Base-by-base conservation (phyloP, 2,797 vertebrate species). In the Tolypeutes matacus region DNA sequence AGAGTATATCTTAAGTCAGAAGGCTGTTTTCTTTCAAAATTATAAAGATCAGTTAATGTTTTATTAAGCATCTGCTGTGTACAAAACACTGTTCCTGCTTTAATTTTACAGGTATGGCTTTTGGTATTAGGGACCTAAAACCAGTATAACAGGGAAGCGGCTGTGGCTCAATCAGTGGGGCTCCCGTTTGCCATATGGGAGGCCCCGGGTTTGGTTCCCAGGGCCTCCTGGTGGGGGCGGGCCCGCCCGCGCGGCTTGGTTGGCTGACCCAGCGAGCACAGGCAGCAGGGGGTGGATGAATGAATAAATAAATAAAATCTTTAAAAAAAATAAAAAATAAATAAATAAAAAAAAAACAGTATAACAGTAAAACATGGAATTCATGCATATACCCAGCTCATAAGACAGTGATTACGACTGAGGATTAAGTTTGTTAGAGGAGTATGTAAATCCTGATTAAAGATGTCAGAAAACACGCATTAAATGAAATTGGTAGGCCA, bases 1-100 rank as follows among this genome's bases (percentile, higher is more conserved):
- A 58, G 29, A 75, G 14, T 27, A 46, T 85, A 81, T 64, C n/a
- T 94, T 83, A 65, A 62, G 29, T 91, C 36, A 94, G 62, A 94
- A 60, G 8, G 21, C 64, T 83, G 3, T 42, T 60, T 87, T 84
- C 75, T 86, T 80, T 84, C 31, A 76, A 46, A 89, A 42, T 65
- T 76, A 60, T 80, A 42, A 83, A 69, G 18, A 82, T 91, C 60
- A 96, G 34, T 76, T 86, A n/a, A 49, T 58, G 36, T 72, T 93
- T 85, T 87, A 65, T 89, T 87, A 85, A 95, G 13, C 2, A 64
- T 29, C 56, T 64, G n/a, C 36, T 69, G 5, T 46, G 7, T 64
- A 36, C 15, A 34, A 67, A n/a, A 67, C 17, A 67, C 21, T 72
- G 23, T 82, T 82, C 3, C 25, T 46, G 3, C 39, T 60, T 82